phyloP scores from a whole-genome alignment of 1,140 invertebrate genomes.

The Camponotus floridanus region DNA sequence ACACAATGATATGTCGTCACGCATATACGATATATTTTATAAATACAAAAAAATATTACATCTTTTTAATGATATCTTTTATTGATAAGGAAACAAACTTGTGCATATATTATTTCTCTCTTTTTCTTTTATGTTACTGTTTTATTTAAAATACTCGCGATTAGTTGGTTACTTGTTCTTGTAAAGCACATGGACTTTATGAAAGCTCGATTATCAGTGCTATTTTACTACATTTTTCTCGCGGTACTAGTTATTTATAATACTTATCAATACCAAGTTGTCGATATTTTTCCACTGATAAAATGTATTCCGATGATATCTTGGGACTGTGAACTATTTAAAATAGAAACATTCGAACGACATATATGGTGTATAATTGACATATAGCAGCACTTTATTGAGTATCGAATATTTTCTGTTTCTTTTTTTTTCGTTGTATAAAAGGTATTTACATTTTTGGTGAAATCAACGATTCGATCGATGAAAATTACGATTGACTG shows the following conservation, averaged over 20 bases:
- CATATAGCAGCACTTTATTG: conserved; percentile 28
- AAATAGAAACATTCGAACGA: conserved; percentile 37
- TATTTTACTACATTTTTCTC: conserved; percentile 7
- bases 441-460: conserved; percentile 50
- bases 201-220: conserved; percentile 23
- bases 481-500: conserved; percentile 54
- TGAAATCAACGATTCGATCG: conserved; percentile 61
- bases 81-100: background rate
- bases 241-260: conserved; percentile 24
- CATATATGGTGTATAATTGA: conserved; percentile 35
- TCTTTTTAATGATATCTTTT: background rate
- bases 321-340: conserved; percentile 49
- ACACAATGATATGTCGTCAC: background rate
- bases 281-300: conserved; percentile 65
- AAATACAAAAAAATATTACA: background rate
- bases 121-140: background rate
- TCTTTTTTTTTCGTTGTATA: conserved; percentile 9
- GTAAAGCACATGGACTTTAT: background rate
- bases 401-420: conserved; percentile 34
- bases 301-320: conserved; percentile 44
- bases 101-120: background rate
- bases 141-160: conserved; percentile 9
- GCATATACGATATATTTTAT: background rate
- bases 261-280: conserved; percentile 58
- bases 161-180: background rate